These are phyloP conservation scores for Benitochromis conjunctus DNA, from an alignment of 2,113 vertebrate species.

Conservation along the genomic window DNA sequence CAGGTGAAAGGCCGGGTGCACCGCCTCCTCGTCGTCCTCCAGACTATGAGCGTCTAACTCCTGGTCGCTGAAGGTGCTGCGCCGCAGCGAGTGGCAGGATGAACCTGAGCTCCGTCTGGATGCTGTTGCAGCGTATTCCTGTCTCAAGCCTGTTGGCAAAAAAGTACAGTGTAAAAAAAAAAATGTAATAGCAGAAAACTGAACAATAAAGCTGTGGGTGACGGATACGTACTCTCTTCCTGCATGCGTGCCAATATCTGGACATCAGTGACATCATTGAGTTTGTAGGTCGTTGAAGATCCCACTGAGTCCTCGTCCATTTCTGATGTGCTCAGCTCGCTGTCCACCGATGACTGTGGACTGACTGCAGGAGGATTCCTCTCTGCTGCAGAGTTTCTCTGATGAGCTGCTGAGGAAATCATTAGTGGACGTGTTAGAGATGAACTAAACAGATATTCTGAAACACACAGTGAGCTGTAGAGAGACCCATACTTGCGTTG, in stretches of 20 bases:
- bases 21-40: slow-evolving; percentile 92
- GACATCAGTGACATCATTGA: slow-evolving; percentile 97
- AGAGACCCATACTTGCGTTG: slow-evolving; percentile 77
- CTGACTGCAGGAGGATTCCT: slow-evolving; percentile 86
- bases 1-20: slow-evolving; percentile 83
- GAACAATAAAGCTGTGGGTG: neutral
- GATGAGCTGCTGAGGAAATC: slow-evolving; percentile 74
- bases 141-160: slow-evolving; percentile 82
- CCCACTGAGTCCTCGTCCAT: slow-evolving; percentile 98
- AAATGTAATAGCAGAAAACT: neutral
- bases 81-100: slow-evolving; percentile 90
- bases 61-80: slow-evolving; percentile 95
- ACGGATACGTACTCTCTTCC: slow-evolving; percentile 83
- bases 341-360: slow-evolving; percentile 95
- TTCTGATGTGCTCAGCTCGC: slow-evolving; percentile 96
- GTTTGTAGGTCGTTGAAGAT: slow-evolving; percentile 88
- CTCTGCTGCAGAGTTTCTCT: slow-evolving; percentile 81
- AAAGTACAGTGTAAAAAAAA: neutral
- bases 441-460: neutral
- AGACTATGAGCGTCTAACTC: slow-evolving; percentile 95
- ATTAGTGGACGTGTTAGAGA: neutral
- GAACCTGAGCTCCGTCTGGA: slow-evolving; percentile 97
- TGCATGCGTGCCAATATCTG: slow-evolving; percentile 98
- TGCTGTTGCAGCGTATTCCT: slow-evolving; percentile 92
- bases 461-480: neutral